Base-by-base conservation (phyloP, 2,888 invertebrate genomes). In the Nymphalis polychloros region DNA sequence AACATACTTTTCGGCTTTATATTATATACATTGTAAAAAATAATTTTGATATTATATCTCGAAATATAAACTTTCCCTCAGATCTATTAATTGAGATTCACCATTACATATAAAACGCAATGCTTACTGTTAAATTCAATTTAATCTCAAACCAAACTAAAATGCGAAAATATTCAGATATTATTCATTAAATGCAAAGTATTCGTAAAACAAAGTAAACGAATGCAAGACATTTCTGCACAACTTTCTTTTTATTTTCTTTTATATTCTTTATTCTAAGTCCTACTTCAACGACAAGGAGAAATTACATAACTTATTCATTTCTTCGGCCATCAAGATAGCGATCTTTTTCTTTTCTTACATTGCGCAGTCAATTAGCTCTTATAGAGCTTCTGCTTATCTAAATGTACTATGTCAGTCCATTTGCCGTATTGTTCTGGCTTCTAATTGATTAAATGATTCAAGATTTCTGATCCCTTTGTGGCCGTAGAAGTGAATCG, bases 361-460 rank as follows among this genome's bases (percentile, higher is more conserved):
- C 60, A 48, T 49, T 10, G 46, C 27, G n/a, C 27, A 47, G 47
- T 59, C 59, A 50, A 65, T 65, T 65, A 65, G 65, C 60, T 52
- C 53, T 31, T 65, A 65, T 52, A 59, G 20, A 47, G 52, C 47
- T 47, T 53, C 60, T 48, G 47, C 27, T 53, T 48, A 65, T 62
- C 61, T 50, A 48, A 68, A 61, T 63, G 55, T 20, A 70, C 46
- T 19, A 31, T 46, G 27, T 20, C 55, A 48, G 62, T 63, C 59
- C 63, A 68, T 63, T 63, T 52, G 23, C 47, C 23, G 47, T 64
- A 68, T 61, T 66, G 71, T 69, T 67, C 64, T 61, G 68, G 62
- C 52, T 65, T 66, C 64, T 66, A 71, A 71, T 73, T 72, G 69
- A 71, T 69, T 69, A 69, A 73, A 72, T 69, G 72, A 70, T 69